Conservation (phyloP, 2,797 vertebrate genomes). For the Huso huso region DNA sequence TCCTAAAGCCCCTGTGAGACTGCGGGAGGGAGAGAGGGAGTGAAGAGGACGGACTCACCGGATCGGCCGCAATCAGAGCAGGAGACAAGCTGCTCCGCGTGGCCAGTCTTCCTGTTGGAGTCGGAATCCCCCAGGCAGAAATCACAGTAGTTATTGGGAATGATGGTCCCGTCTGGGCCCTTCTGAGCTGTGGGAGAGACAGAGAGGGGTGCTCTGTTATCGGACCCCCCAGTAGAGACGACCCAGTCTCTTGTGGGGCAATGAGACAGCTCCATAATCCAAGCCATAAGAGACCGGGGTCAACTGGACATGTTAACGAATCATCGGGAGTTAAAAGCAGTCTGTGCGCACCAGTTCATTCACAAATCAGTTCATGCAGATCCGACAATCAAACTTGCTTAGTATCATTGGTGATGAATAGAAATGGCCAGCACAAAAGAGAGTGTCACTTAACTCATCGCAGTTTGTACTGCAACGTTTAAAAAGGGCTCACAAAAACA, state of each 20-base stretch:
- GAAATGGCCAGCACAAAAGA: too few relatives aligned
- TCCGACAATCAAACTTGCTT: too few relatives aligned
- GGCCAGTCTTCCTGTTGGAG: conserved; percentile 92
- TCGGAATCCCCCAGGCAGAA: conserved; percentile 94
- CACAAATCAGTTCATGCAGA: too few relatives aligned
- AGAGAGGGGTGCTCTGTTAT: conserved; percentile 1
- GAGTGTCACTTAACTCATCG: too few relatives aligned
- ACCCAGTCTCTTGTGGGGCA: background rate
- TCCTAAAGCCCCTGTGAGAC: background rate
- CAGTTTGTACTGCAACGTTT: too few relatives aligned
- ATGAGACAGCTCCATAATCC: background rate
- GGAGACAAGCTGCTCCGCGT: conserved; percentile 89
- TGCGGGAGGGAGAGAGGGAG: too few relatives aligned
- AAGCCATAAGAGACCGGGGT: background rate
- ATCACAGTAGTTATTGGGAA: conserved; percentile 98
- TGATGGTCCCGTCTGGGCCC: conserved; percentile 79
- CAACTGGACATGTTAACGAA: background rate
- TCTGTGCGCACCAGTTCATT: too few relatives aligned
- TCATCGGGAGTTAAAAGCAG: too few relatives aligned
- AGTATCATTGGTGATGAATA: too few relatives aligned
- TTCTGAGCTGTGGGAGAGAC: conserved; percentile 75
- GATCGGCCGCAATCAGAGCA: conserved; percentile 97
- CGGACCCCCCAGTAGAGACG: background rate
- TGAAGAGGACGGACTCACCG: conserved; percentile 69
- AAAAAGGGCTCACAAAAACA: too few relatives aligned